Conservation (phyloP, 2,797 vertebrate genomes). For the Onychomys arenicola region DNA sequence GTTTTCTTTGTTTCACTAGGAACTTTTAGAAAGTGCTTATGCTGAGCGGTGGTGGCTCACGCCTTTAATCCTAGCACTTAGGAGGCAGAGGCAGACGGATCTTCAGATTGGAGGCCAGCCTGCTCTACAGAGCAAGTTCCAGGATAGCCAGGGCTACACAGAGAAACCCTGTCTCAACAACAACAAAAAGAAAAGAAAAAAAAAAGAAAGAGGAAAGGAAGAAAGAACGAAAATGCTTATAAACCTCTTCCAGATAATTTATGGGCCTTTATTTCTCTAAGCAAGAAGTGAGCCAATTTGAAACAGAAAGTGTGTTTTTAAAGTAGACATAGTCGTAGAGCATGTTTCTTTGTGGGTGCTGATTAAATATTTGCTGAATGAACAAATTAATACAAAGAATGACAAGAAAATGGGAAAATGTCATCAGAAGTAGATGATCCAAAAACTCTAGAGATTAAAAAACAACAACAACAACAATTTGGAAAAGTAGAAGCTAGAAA, state of each 20-base stretch:
- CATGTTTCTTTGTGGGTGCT: conserved; percentile 17
- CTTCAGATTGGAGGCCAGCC: neutral
- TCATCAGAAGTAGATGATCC: conserved; percentile 50
- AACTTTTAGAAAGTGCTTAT: conserved; percentile 55
- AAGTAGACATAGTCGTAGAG: neutral
- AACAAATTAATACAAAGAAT: conserved; percentile 54
- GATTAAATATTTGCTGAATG: conserved; percentile 58
- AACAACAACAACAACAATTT: neutral
- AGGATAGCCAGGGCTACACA: neutral
- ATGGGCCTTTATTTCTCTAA: neutral
- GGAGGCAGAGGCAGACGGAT: neutral
- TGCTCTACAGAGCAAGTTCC: neutral
- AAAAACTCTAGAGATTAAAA: neutral
- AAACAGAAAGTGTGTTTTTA: conserved; percentile 48
- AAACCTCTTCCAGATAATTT: conserved; percentile 30
- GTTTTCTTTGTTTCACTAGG: conserved; percentile 44
- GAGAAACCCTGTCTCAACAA: neutral
- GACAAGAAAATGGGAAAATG: conserved; percentile 49
- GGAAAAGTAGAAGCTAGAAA: neutral
- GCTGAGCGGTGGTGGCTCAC: neutral
- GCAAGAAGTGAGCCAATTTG: conserved; percentile 14
- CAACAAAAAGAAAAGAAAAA: too few species aligned
- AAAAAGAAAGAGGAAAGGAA: too few species aligned
- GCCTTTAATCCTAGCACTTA: neutral
- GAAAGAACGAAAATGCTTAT: conserved; percentile 19